Conservation (phyloP, 1,140 invertebrate species). For the Dendroctonus valens region DNA sequence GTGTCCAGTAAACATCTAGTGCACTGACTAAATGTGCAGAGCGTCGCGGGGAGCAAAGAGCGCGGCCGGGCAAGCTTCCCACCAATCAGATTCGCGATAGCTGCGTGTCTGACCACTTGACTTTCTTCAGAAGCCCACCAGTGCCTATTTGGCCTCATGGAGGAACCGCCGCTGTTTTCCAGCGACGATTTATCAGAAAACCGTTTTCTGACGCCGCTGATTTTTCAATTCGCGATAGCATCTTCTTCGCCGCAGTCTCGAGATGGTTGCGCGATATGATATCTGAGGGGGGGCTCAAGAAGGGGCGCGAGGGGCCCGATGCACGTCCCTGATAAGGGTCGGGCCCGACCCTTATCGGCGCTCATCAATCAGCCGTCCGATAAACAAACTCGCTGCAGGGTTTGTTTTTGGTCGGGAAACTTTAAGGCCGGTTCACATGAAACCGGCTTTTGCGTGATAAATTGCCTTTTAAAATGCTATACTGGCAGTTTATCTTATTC, state of each 20-base stretch:
- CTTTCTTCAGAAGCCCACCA: too few relatives aligned
- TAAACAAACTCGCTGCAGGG: slow-evolving; percentile 33
- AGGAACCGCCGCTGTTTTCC: too few relatives aligned
- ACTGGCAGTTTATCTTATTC: not conserved
- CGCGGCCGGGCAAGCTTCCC: too few relatives aligned
- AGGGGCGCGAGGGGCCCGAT: slow-evolving; percentile 10
- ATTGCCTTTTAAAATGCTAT: slow-evolving; percentile 21
- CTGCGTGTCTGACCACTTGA: too few relatives aligned
- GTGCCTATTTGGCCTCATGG: too few relatives aligned
- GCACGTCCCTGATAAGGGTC: slow-evolving; percentile 42
- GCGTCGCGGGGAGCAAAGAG: too few relatives aligned
- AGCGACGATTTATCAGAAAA: too few relatives aligned
- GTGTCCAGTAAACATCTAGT: too few relatives aligned
- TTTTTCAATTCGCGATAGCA: slow-evolving; percentile 26
- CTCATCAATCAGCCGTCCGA: slow-evolving; percentile 39
- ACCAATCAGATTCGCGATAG: too few relatives aligned
- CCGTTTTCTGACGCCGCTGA: slow-evolving; percentile 8
- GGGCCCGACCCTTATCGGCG: slow-evolving; percentile 44
- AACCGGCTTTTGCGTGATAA: slow-evolving; percentile 17
- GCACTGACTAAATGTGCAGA: too few relatives aligned
- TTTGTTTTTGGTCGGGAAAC: slow-evolving; percentile 23
- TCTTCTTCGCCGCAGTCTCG: slow-evolving; percentile 21
- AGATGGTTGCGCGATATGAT: slow-evolving; percentile 24
- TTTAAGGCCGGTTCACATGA: slow-evolving; percentile 27
- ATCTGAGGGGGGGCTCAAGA: slow-evolving; percentile 22